phyloP scores from a whole-genome alignment of 2,113 vertebrate species.

The Pongo pygmaeus region DNA sequence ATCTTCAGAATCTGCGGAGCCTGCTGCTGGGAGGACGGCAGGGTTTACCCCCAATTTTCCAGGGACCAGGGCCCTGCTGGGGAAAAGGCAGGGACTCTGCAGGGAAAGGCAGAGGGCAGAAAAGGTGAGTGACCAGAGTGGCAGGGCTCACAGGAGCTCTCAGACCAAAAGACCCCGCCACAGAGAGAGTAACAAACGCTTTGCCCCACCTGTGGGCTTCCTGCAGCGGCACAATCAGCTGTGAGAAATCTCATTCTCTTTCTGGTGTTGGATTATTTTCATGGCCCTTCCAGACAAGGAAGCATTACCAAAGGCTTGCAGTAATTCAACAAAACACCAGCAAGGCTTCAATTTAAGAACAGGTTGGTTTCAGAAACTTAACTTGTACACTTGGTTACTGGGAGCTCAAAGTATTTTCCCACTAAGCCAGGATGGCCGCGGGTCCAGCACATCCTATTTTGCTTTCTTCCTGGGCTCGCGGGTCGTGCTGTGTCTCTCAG shows the following conservation, averaged over 20 bases:
- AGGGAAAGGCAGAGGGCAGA: not conserved
- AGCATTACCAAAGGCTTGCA: not conserved
- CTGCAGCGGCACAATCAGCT: not conserved
- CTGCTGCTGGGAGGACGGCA: not conserved
- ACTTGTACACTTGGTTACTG: not conserved
- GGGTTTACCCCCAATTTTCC: not conserved
- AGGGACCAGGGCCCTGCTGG: not conserved
- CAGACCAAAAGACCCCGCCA: not conserved
- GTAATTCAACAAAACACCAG: not conserved
- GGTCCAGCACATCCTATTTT: not conserved
- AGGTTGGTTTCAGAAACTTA: not conserved
- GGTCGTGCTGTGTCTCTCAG: rapidly evolving
- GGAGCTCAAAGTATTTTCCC: not conserved
- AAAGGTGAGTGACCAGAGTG: not conserved
- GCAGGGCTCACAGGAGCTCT: too few relatives aligned
- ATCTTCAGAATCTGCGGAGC: not conserved
- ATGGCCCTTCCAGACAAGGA: not conserved
- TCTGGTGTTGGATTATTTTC: not conserved
- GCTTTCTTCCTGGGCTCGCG: not conserved
- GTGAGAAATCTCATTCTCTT: not conserved
- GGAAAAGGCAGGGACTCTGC: not conserved
- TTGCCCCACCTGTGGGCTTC: not conserved
- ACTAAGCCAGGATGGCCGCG: not conserved
- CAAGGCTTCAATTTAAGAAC: not conserved
- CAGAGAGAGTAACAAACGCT: not conserved